These are phyloP conservation scores for Monoplex corrugatus DNA, from an alignment of 2,888 invertebrate species.

Conservation along the genomic window DNA sequence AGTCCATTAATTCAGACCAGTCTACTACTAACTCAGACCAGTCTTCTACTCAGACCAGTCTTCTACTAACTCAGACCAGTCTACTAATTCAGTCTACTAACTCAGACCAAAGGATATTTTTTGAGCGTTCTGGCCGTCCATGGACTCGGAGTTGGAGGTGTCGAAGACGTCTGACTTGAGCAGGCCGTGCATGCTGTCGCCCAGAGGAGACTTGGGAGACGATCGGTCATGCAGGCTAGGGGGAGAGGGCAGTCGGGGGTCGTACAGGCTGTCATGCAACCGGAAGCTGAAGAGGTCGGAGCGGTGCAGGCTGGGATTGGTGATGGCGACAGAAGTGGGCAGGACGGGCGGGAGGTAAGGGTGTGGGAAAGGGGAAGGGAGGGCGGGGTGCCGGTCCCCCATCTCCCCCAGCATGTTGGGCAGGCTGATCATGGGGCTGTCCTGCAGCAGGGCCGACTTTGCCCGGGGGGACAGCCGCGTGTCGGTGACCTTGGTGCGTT, in stretches of 20 bases:
- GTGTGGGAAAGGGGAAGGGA: slow-evolving; percentile 84
- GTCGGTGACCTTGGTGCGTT: slow-evolving; percentile 95
- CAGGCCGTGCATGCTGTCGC: slow-evolving; percentile 41
- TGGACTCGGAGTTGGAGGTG: slow-evolving; percentile 30
- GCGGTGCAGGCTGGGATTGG: slow-evolving; percentile 94
- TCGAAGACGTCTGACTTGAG: slow-evolving; percentile 46
- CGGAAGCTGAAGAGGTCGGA: slow-evolving; percentile 71
- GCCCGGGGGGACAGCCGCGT: slow-evolving; percentile 78
- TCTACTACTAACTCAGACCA: too few relatives aligned
- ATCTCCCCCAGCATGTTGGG: slow-evolving; percentile 37
- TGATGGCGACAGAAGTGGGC: slow-evolving; percentile 97
- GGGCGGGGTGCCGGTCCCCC: slow-evolving; percentile 15
- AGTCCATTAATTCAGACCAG: too few relatives aligned
- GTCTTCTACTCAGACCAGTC: too few relatives aligned
- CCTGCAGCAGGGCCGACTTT: slow-evolving; percentile 49
- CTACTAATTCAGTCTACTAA: too few relatives aligned
- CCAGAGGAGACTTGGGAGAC: slow-evolving; percentile 44
- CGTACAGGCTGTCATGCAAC: slow-evolving; percentile 46
- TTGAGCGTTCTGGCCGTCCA: slow-evolving; percentile 38
- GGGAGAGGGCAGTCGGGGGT: slow-evolving; percentile 37
- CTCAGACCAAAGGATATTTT: slow-evolving; percentile 48
- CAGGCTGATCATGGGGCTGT: slow-evolving; percentile 36
- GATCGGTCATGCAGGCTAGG: slow-evolving; percentile 36
- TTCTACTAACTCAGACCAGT: background rate
- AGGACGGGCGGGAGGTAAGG: slow-evolving; percentile 91